These are phyloP conservation scores for Lutraria rhynchaena DNA, from an alignment of 1,140 invertebrate genomes.

Conservation along the genomic window DNA sequence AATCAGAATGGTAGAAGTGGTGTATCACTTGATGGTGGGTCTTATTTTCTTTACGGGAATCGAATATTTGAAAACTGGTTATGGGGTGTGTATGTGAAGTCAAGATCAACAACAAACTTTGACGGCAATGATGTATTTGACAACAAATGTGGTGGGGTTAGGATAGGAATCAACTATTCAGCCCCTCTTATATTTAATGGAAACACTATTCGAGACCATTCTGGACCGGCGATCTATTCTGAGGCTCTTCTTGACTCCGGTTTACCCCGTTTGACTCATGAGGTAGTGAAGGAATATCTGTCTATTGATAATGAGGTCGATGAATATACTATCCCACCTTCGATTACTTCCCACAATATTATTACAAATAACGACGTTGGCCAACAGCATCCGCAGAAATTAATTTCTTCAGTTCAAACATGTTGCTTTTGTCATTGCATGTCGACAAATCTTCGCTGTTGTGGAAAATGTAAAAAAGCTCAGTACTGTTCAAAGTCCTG, in stretches of 20 bases:
- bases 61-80: slow-evolving; percentile 47
- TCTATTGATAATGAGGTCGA: slow-evolving; percentile 4
- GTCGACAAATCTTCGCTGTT: neutral
- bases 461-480: slow-evolving; percentile 44
- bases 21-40: slow-evolving; percentile 9
- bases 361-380: slow-evolving; percentile 12
- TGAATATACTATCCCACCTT: neutral
- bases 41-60: no score
- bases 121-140: slow-evolving; percentile 50
- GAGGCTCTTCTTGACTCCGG: neutral
- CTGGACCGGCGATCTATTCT: slow-evolving; percentile 20
- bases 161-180: slow-evolving; percentile 46
- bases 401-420: neutral
- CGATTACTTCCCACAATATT: neutral
- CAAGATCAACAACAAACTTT: slow-evolving; percentile 16
- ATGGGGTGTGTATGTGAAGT: slow-evolving; percentile 40
- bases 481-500: slow-evolving; percentile 52
- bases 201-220: slow-evolving; percentile 50
- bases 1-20: slow-evolving; percentile 13
- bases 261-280: neutral
- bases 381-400: neutral
- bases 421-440: slow-evolving; percentile 32
- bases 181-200: slow-evolving; percentile 38
- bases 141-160: slow-evolving; percentile 57
- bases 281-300: neutral